Evolutionary conservation across 2,888 invertebrate species (phyloP).

Genomic region (Blomia tropicalis): DNA sequence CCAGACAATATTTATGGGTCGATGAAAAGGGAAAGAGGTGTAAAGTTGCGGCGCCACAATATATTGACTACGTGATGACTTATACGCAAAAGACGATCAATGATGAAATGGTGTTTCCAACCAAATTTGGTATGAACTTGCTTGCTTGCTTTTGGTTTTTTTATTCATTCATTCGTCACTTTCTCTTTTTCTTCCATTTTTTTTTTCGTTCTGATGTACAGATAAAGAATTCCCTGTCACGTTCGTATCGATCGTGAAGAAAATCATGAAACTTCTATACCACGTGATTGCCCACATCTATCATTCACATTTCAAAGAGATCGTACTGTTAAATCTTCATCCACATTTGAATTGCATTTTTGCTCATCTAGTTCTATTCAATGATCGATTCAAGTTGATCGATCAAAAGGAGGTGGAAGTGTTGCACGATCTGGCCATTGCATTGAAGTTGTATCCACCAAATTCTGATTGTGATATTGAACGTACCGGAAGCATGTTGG

Average conservation of each 20-base stretch:
- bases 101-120: conserved; percentile 92
- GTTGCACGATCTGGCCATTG: conserved; percentile 72
- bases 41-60: conserved; percentile 90
- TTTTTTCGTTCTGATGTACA: conserved; percentile 38
- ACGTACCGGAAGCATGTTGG: too few species aligned
- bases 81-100: conserved; percentile 91
- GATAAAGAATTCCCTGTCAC: conserved; percentile 83
- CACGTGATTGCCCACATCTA: conserved; percentile 96
- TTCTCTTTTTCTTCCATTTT: conserved; percentile 16
- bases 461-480: background rate
- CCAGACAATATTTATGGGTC: conserved; percentile 88
- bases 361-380: conserved; percentile 76
- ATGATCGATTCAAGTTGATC: conserved; percentile 71
- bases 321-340: conserved; percentile 79
- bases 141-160: background rate
- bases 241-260: conserved; percentile 85
- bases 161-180: background rate
- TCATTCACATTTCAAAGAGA: conserved; percentile 91
- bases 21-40: conserved; percentile 97
- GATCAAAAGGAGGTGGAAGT: conserved; percentile 92
- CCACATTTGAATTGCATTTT: conserved; percentile 93
- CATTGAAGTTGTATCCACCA: conserved; percentile 41
- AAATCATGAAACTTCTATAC: conserved; percentile 86
- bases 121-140: conserved; percentile 74
- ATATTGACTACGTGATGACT: conserved; percentile 97